phyloP scores from a whole-genome alignment of 2,797 vertebrate species.

The Notoglanidium macrostoma region DNA sequence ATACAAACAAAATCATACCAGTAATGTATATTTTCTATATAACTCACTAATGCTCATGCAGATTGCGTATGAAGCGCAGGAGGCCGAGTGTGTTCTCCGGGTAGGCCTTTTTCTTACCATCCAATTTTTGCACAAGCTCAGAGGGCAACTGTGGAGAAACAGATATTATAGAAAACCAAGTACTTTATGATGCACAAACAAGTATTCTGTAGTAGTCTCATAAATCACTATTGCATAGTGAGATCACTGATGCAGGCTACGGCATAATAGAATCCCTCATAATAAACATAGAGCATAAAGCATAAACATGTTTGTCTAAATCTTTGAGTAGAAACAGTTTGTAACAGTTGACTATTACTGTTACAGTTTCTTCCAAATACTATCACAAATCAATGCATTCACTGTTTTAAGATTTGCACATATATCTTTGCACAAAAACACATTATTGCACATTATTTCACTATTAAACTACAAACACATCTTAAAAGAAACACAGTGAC shows the following conservation, averaged over 20 bases:
- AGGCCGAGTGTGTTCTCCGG: conserved; percentile 60
- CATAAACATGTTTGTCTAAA: neutral
- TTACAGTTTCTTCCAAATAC: neutral
- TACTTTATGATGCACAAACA: neutral
- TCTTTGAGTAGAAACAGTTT: neutral
- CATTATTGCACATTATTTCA: neutral
- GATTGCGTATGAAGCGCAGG: conserved; percentile 66
- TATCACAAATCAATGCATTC: neutral
- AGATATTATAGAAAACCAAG: neutral
- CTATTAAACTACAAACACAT: neutral
- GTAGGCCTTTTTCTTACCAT: conserved; percentile 56
- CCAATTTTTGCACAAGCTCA: conserved; percentile 57
- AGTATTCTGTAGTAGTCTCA: neutral
- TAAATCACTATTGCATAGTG: neutral
- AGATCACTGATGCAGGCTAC: neutral
- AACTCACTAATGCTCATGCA: conserved; percentile 64
- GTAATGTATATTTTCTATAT: neutral
- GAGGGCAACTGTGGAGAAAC: conserved; percentile 54
- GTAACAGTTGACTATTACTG: too few species aligned
- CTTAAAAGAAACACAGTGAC: neutral
- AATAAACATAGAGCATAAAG: neutral
- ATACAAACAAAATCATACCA: neutral
- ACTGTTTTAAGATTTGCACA: neutral
- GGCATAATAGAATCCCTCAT: neutral
- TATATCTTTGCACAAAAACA: neutral